Conservation (phyloP, 2,888 invertebrate species). For the Marasmarcha lunaedactyla region DNA sequence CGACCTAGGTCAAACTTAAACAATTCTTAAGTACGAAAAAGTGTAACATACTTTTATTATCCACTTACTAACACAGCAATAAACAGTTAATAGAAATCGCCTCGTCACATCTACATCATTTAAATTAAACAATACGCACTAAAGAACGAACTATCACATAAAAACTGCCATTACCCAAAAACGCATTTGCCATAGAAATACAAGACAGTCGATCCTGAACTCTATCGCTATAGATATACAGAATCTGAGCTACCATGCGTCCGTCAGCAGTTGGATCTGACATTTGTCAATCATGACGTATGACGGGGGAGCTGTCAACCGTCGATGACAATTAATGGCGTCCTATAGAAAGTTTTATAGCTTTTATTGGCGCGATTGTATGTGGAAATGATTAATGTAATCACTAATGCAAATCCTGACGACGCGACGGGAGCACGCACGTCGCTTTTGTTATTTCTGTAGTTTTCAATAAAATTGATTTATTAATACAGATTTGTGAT, state of each 20-base stretch:
- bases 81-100: conserved; percentile 21
- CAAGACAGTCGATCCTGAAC: neutral
- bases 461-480: conserved; percentile 60
- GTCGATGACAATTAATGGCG: conserved; percentile 69
- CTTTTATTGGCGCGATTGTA: conserved; percentile 58
- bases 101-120: conserved; percentile 33
- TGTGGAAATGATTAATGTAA: conserved; percentile 63
- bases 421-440: conserved; percentile 41
- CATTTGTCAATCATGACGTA: conserved; percentile 65
- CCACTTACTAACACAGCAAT: too few species aligned
- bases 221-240: neutral
- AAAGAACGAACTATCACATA: conserved; percentile 17
- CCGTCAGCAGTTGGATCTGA: conserved; percentile 34
- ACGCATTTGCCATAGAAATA: neutral
- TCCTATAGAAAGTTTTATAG: conserved; percentile 62
- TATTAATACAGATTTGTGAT: conserved; percentile 41
- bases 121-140: conserved; percentile 21
- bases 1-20: too few species aligned
- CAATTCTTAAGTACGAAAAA: too few species aligned
- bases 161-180: conserved; percentile 9
- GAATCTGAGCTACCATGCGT: neutral
- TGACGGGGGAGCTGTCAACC: conserved; percentile 39
- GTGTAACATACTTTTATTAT: too few species aligned
- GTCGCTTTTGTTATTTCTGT: conserved; percentile 35
- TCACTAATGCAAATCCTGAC: conserved; percentile 65